Evolutionary conservation across 1,140 invertebrate genomes (phyloP).

Genomic region (Aphelinus atriplicis): DNA sequence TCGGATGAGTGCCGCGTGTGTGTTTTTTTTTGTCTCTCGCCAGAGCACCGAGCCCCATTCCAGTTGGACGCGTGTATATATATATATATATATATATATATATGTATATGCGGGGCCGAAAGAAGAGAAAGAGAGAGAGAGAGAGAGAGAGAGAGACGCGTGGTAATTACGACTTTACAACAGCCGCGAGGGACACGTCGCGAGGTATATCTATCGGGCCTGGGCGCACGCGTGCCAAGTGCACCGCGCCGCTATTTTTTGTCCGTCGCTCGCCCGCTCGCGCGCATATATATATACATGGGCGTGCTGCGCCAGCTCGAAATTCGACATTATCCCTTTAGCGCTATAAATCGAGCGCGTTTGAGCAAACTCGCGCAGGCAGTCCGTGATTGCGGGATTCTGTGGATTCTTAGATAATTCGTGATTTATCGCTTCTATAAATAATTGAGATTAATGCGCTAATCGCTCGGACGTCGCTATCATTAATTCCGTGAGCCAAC

Average conservation of each 20-base stretch:
- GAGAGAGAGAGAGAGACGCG: constrained; percentile 15
- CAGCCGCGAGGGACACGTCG: constrained; percentile 25
- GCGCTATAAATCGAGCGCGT: background rate
- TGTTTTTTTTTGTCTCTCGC: background rate
- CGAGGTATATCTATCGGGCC: constrained; percentile 17
- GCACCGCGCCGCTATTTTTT: too few relatives aligned
- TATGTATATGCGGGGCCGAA: too few relatives aligned
- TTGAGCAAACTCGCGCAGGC: background rate
- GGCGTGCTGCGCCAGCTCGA: background rate
- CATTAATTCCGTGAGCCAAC: constrained; percentile 7
- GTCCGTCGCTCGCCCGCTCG: background rate
- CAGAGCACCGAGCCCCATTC: too few relatives aligned
- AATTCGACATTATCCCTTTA: constrained; percentile 3
- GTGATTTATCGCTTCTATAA: constrained; percentile 13
- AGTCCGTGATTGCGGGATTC: background rate
- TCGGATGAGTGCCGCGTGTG: too few relatives aligned
- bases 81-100: too few relatives aligned
- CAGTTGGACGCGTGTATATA: too few relatives aligned
- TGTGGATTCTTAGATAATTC: constrained; percentile 1
- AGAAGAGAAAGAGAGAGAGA: constrained; percentile 2
- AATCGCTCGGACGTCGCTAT: background rate
- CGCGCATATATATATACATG: background rate
- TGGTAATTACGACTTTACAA: constrained; percentile 28
- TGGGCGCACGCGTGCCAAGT: background rate
- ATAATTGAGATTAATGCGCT: constrained; percentile 31